Base-by-base conservation (phyloP, 1,140 invertebrate species). In the Anagrus nilaparvatae region DNA sequence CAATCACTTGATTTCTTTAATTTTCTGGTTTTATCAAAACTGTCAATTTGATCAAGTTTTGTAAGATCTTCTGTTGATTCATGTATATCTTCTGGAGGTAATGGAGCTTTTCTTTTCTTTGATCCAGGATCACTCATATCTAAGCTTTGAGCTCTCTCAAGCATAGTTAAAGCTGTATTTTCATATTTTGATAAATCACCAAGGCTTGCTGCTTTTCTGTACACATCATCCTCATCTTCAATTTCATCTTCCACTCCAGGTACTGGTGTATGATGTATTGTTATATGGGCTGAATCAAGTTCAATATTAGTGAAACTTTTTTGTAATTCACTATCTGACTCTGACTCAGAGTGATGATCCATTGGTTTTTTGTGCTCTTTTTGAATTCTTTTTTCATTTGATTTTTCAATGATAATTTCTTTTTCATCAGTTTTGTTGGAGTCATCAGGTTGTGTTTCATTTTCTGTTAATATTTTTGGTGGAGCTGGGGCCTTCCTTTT, bases 131-230 rank as follows among this genome's bases (percentile, higher is more conserved):
- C 80, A 12, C 79, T 79, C 56, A 88, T 79, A 46, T 88, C 86
- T 9, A 88, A 60, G 49, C 84, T 88, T 53, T 87, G 82, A 0
- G 86, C 84, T 46, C 86, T 71, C 63, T 88, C 84, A 16, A 88
- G 60, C 17, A 77, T 81, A 23, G 72, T 67, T n/a, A 56, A 59
- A 3, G 64, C 48, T 2, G 70, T 68, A 4, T 73, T 66, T 48
- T 83, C 79, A 46, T 86, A 77, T 57, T 78, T 79, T 1, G 83
- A 84, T 21, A 88, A 61, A 60, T 88, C 86, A 4, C 84, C 84
- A 3, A 87, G 66, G 40, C 84, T 87, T 0, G 82, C 80, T 3
- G 84, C 83, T 69, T 84, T 86, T 19, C 84, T 68, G 50, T 79
- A 80, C 47, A 77, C 75, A 44, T 81, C 77, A 40, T 76, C 75